These are phyloP conservation scores for Varroa destructor DNA, from an alignment of 1,140 invertebrate genomes.

Conservation along the genomic window DNA sequence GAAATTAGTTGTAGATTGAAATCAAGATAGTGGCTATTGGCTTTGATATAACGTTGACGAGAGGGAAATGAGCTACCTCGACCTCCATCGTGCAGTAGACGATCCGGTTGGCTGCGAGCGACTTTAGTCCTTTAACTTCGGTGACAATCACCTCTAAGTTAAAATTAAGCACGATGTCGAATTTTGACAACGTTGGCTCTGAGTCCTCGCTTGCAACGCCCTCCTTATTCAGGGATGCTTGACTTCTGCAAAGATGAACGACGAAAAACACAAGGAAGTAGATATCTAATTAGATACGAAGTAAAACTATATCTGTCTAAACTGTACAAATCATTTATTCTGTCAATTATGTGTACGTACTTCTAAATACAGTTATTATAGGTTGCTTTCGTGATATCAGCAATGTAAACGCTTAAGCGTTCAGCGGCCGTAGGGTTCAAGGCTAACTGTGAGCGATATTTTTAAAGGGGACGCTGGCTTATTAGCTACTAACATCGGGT, in stretches of 20 bases:
- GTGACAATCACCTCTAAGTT: conserved; percentile 93
- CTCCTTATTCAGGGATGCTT: conserved; percentile 84
- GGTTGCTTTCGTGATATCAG: no score
- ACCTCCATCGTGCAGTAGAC: conserved; percentile 99
- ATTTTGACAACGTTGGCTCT: conserved; percentile 65
- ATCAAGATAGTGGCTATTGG: no score
- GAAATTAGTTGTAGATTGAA: no score
- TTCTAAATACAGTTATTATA: neutral
- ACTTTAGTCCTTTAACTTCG: conserved; percentile 96
- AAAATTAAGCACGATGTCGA: conserved; percentile 92
- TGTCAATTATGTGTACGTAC: neutral
- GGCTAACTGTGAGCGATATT: no score
- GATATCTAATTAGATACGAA: neutral
- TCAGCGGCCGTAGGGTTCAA: neutral
- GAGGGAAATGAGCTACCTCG: conserved; percentile 44
- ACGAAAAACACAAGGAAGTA: neutral
- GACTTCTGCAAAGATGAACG: conserved; percentile 48
- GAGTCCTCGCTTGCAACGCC: conserved; percentile 75
- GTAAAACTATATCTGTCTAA: conserved; percentile 3
- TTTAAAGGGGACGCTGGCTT: no score
- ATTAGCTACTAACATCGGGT: no score
- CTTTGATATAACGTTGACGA: no score
- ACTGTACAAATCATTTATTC: neutral
- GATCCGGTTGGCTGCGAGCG: conserved; percentile 84
- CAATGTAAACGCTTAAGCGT: neutral